Base-by-base conservation (phyloP, 2,888 invertebrate genomes). In the Heliothis peltigera region DNA sequence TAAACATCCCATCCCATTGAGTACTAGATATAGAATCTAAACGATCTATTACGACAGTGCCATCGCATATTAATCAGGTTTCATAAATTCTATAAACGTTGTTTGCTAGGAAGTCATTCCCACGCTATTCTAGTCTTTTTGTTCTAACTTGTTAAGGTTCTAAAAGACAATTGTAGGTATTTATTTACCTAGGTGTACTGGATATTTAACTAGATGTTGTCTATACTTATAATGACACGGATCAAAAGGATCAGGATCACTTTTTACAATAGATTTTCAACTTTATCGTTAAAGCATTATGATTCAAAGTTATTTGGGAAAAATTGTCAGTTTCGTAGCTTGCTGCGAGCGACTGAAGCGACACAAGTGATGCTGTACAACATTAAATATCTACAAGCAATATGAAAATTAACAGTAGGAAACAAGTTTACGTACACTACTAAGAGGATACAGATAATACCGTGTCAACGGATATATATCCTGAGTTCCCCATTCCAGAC, bases 51-150 rank as follows among this genome's bases (percentile, higher is more conserved):
- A 69, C 47, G 49, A 51, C 42, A 58, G 47, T 58, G 69, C 58
- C 64, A 65, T 70, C 44, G 58, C 63, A 52, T 48, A 64, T 63
- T 70, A 75, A 75, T 75, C 64, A 70, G 62, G 59, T 75, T 76
- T 66, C 63, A 54, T 76, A 35, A 61, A 51, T 52, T 25, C 32
- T 65, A 51, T 49, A 62, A 62, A 54, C 42, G 47, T 35, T 44
- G 55, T 76, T 64, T 68, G 35, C 46, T 56, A 46, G 53, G 48
- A 54, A 56, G 53, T 52, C 46, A 54, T 79, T 79, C 79, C 74
- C 79, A 79, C 77, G 79, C 64, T 43, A 54, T 64, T 73, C 51
- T 55, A 18, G 21, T 76, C 42, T 74, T 77, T 75, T 56, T 68
- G 12, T 51, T 32, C 8, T 17, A 32, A 58, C 57, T 15, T 61